Evolutionary conservation across 1,140 invertebrate genomes (phyloP), one percentile per base, ranked within the genome.

Genomic region (Leptopilina boulardi): DNA sequence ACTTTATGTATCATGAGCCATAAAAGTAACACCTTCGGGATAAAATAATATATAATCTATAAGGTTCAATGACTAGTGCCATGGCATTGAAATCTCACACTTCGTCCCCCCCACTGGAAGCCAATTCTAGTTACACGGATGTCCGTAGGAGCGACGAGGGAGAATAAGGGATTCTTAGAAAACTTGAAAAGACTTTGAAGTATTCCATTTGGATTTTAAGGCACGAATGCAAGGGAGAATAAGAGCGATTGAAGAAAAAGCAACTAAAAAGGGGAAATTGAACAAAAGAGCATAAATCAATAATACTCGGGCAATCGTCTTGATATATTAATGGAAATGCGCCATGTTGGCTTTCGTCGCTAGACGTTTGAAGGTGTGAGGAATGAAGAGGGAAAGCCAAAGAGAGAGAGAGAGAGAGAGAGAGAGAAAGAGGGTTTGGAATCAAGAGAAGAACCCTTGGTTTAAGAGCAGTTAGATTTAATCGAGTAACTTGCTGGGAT

Each of bases 391-490:
- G n/a, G n/a, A n/a, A n/a, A n/a, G n/a, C n/a, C n/a, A n/a, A n/a
- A 21, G 19, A 21, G 51, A 18, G 21, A 66, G 15, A 11, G 26
- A 9, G 15, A n/a, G 44, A 47, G 44, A 21, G 19, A 21, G 51
- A 18, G 21, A 66, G 15, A 11, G 26, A 9, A 47, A n/a, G 44
- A 47, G 44, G 15, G n/a, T 2, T 11, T 11, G 23, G 59, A n/a
- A 59, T 30, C 21, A 3, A 30, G 59, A 30, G 59, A 23, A 66
- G 59, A 66, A 66, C 59, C 59, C 59, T 66, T 66, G 59, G 59
- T 26, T 66, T 30, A 54, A 51, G 26, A 56, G 75, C 38, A 56
- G 42, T 76, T 71, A n/a, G 51, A 76, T 76, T 76, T 76, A 51
- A 42, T 21, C 41, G 75, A 76, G 75, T 76, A 59, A 76, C 59